phyloP scores from a whole-genome alignment of 2,888 invertebrate species.

The Diplolepis rosae region DNA sequence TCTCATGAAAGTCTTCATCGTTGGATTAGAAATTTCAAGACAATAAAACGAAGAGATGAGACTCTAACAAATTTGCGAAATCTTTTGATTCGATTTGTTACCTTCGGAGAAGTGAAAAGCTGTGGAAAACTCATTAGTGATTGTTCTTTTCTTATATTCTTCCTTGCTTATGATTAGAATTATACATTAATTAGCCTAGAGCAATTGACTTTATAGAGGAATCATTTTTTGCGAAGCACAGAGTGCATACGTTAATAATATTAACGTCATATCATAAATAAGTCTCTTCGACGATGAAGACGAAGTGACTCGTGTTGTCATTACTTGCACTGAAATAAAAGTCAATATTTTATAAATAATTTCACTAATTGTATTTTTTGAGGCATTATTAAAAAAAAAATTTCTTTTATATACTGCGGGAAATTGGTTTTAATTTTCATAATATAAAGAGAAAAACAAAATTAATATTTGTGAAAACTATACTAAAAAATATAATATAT shows the following conservation, averaged over 20 bases:
- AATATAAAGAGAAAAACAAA: no score
- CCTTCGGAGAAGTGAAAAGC: not conserved
- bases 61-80: slow-evolving; percentile 2
- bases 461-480: no score
- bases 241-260: slow-evolving; percentile 59
- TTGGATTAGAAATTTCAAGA: not conserved
- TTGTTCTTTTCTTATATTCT: slow-evolving; percentile 20
- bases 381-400: no score
- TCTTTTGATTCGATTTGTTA: slow-evolving; percentile 23
- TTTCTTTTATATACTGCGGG: no score
- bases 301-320: slow-evolving; percentile 46
- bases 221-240: slow-evolving; percentile 63
- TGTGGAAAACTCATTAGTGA: slow-evolving; percentile 19
- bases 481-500: no score
- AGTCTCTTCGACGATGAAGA: slow-evolving; percentile 58
- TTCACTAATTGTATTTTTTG: not conserved
- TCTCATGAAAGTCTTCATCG: slow-evolving; percentile 1
- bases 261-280: slow-evolving; percentile 54
- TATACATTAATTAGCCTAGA: slow-evolving; percentile 62
- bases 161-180: slow-evolving; percentile 22
- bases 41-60: not conserved
- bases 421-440: no score
- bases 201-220: slow-evolving; percentile 71
- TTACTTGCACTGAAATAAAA: slow-evolving; percentile 42
- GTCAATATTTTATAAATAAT: not conserved